Conservation (phyloP, 2,888 invertebrate genomes). For the Ganaspis brasiliensis region DNA sequence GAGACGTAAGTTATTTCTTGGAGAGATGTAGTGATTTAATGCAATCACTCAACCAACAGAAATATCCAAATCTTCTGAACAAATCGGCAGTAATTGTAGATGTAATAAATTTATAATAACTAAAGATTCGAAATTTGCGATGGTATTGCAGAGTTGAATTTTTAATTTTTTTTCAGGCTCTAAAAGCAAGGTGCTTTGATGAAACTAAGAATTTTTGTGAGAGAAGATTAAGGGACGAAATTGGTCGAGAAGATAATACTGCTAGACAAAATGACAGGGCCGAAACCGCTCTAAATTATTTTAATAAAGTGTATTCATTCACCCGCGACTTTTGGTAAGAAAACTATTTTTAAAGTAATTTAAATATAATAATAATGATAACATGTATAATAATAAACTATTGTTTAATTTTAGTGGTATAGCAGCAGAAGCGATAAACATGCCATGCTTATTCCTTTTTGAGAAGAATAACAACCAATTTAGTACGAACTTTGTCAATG, state of each 20-base stretch:
- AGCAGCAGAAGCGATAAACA: conserved; percentile 63
- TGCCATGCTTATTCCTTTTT: conserved; percentile 68
- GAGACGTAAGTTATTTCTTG: conserved; percentile 67
- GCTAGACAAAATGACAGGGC: conserved; percentile 66
- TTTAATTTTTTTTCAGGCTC: conserved; percentile 60
- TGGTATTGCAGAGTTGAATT: background rate
- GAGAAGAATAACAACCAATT: conserved; percentile 51
- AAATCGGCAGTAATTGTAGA: conserved; percentile 61
- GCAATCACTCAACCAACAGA: conserved; percentile 67
- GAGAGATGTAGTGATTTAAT: conserved; percentile 69
- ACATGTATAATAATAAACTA: background rate
- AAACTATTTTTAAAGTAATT: conserved; percentile 1
- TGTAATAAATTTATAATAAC: conserved; percentile 57
- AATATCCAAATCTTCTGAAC: conserved; percentile 65
- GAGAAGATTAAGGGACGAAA: conserved; percentile 61
- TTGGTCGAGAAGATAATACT: conserved; percentile 60
- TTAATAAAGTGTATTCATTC: conserved; percentile 72
- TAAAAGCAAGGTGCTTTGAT: conserved; percentile 64
- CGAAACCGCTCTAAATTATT: conserved; percentile 68
- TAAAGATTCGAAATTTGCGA: background rate
- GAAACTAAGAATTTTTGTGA: conserved; percentile 59
- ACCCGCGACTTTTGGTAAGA: conserved; percentile 72
- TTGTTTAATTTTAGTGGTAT: conserved; percentile 66
- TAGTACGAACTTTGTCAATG: conserved; percentile 52
- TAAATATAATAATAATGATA: background rate